phyloP scores from a whole-genome alignment of 2,888 invertebrate genomes.

The Ochropleura plecta region DNA sequence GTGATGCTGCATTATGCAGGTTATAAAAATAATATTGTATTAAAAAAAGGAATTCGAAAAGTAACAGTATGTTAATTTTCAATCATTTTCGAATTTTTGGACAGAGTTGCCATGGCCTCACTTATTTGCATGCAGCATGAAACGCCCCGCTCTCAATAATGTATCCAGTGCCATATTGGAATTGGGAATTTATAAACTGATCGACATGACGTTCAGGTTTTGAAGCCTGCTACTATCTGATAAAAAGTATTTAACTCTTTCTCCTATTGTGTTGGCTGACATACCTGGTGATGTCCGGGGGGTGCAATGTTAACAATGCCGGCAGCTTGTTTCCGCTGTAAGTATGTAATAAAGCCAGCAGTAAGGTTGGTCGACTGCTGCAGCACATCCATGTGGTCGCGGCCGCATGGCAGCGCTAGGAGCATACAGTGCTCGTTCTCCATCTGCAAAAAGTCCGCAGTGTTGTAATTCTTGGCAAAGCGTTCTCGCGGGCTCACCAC shows the following conservation, averaged over 20 bases:
- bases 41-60: too few relatives aligned
- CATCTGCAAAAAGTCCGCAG: constrained; percentile 90
- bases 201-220: neutral
- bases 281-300: constrained; percentile 95
- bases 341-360: constrained; percentile 98
- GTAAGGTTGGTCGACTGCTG: constrained; percentile 97
- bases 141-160: neutral
- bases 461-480: neutral
- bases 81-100: too few relatives aligned
- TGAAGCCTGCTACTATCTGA: neutral
- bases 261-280: neutral
- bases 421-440: constrained; percentile 99
- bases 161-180: neutral
- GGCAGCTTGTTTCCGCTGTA: constrained; percentile 99
- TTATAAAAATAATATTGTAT: too few relatives aligned
- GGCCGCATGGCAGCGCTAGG: constrained; percentile 98
- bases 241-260: neutral
- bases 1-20: too few relatives aligned
- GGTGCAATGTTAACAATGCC: constrained; percentile 99
- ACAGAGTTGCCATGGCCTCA: too few relatives aligned
- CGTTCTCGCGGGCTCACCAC: too few relatives aligned
- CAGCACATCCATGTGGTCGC: constrained; percentile 97
- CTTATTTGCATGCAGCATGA: neutral
- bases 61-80: too few relatives aligned
- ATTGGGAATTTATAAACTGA: neutral